These are phyloP conservation scores for Heliconius congener DNA, from an alignment of 1,140 invertebrate species.

Conservation along the genomic window DNA sequence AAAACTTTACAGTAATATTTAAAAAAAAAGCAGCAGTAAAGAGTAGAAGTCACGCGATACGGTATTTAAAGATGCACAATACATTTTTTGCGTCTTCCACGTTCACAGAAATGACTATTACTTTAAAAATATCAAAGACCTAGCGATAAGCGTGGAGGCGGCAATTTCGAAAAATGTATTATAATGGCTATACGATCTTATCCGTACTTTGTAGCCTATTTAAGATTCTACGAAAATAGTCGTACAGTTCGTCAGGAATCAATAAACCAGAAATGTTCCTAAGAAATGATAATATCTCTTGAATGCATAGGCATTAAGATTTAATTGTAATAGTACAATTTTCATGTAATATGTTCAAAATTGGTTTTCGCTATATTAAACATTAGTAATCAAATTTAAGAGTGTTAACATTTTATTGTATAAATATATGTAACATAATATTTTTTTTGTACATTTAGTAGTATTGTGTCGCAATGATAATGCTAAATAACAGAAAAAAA, in stretches of 20 bases:
- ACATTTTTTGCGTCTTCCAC: slow-evolving; percentile 45
- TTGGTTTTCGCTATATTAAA: neutral
- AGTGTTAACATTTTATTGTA: neutral
- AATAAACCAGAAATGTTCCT: neutral
- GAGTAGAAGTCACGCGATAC: slow-evolving; percentile 52
- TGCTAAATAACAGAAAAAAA: too few relatives aligned
- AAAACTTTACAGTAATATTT: slow-evolving; percentile 9
- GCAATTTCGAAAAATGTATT: neutral
- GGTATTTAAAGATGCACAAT: slow-evolving; percentile 52
- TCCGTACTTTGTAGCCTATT: neutral
- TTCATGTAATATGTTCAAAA: neutral
- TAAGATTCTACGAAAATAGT: neutral
- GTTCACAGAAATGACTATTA: slow-evolving; percentile 55
- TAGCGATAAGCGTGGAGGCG: neutral
- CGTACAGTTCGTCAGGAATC: neutral
- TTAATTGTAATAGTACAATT: neutral
- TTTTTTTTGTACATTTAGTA: too few relatives aligned
- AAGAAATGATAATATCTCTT: neutral
- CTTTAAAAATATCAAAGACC: slow-evolving; percentile 26
- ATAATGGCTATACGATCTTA: slow-evolving; percentile 1
- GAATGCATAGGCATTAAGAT: neutral
- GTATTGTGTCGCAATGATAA: too few relatives aligned
- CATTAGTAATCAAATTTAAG: neutral
- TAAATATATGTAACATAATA: neutral
- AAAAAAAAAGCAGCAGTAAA: neutral